These are phyloP conservation scores for Glaucidium brasilianum DNA, from an alignment of 2,113 vertebrate species.

Conservation along the genomic window DNA sequence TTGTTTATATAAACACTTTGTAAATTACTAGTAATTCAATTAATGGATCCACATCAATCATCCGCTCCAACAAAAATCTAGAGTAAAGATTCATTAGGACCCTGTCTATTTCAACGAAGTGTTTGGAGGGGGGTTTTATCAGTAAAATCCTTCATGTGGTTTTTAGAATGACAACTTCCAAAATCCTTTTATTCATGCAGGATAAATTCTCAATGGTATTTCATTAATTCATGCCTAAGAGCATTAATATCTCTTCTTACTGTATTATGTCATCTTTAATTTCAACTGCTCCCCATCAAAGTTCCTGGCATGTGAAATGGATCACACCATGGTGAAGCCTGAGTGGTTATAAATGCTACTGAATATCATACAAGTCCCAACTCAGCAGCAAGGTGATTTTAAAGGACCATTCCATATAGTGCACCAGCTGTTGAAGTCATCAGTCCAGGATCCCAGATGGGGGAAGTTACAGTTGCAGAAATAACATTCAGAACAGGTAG, in stretches of 20 bases:
- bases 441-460: not conserved
- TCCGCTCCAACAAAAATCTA: not conserved
- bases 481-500: not conserved
- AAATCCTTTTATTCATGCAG: conserved; percentile 50
- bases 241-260: conserved; percentile 49
- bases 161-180: conserved; percentile 43
- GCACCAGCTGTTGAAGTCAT: not conserved
- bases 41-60: not conserved
- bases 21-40: not conserved
- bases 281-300: conserved; percentile 12
- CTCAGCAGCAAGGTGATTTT: not conserved
- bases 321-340: not conserved
- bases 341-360: not conserved
- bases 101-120: not conserved
- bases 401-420: not conserved
- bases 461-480: not conserved
- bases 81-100: not conserved
- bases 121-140: not conserved
- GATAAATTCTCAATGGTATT: conserved; percentile 49
- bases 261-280: conserved; percentile 51
- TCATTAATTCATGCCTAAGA: conserved; percentile 53
- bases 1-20: not conserved
- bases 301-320: not conserved
- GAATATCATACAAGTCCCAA: not conserved
- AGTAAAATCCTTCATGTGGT: not conserved